Conservation (phyloP, 2,888 invertebrate genomes). For the Eupithecia subfuscata region DNA sequence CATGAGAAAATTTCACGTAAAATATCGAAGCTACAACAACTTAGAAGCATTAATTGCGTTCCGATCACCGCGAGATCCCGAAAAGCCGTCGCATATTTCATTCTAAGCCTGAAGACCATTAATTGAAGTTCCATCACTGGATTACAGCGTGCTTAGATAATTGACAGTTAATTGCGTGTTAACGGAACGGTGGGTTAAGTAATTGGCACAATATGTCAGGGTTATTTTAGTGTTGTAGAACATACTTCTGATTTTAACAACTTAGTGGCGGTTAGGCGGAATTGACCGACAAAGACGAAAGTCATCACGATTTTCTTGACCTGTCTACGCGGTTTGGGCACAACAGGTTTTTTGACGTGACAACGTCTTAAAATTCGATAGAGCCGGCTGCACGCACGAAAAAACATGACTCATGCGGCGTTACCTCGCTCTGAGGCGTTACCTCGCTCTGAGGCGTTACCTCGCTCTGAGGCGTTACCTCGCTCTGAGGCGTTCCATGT, state of each 20-base stretch:
- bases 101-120: conserved; percentile 38
- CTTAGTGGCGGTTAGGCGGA: too few relatives aligned
- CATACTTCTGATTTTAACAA: background rate
- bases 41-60: conserved; percentile 4
- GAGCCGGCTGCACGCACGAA: too few relatives aligned
- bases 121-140: conserved; percentile 44
- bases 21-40: background rate
- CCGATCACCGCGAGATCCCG: conserved; percentile 12
- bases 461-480: too few relatives aligned
- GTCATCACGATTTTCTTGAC: background rate
- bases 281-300: background rate
- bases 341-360: too few relatives aligned
- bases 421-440: too few relatives aligned
- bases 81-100: conserved; percentile 12
- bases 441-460: too few relatives aligned
- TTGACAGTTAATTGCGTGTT: conserved; percentile 46
- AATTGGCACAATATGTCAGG: conserved; percentile 2
- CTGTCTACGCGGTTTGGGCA: too few relatives aligned
- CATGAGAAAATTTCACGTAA: background rate
- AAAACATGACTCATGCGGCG: too few relatives aligned
- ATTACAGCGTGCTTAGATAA: conserved; percentile 43
- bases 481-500: too few relatives aligned
- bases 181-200: conserved; percentile 8
- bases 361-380: too few relatives aligned
- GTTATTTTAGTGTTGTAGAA: background rate